Evolutionary conservation across 2,113 vertebrate genomes (phyloP), one percentile per base, ranked within the genome.

Genomic region (Empidonax alnorum): DNA sequence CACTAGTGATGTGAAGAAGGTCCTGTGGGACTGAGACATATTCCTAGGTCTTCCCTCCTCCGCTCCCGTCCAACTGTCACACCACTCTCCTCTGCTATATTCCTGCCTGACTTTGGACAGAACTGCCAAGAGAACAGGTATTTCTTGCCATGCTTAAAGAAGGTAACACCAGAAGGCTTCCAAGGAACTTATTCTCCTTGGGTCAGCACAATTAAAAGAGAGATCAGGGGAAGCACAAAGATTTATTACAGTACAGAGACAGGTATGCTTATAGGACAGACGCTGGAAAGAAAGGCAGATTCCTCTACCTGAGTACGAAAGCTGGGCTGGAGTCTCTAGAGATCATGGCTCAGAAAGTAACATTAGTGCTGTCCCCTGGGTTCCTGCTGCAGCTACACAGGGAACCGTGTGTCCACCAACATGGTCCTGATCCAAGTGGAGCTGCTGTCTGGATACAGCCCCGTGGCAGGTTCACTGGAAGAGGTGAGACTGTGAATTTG

Each of bases 371-470:
- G 69, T 96, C 83, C 73, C 74, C 77, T 92, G 95, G 61, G 58
- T 88, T 97, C 74, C 81, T 97, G 77, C 77, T 94, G 67, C 96
- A 97, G 94, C 73, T 97, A 96, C 59, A 89, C 66, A 59, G 96
- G 97, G 69, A 95, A 94, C 59, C 95, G 93, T 69, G 82, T 94
- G 66, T 94, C 95, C 59, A 95, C 96, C 82, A 97, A 97, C 90
- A 96, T 97, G 95, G 96, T 93, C 82, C 80, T 97, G 85, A 86
- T 96, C 69, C 87, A 97, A 90, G 80, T 96, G 76, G 93, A 96
- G 76, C 53, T 97, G 90, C 93, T 96, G n/a, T 96, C 96, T 81
- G 97, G 97, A 93, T 97, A 95, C 89, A 94, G 74, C 49, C 93
- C 90, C 3, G n/a, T 94, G 55, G 47, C 86, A 84, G 56, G 47